Evolutionary conservation across 2,888 invertebrate species (phyloP).

Genomic region (Scaptomyza caliginosa): DNA sequence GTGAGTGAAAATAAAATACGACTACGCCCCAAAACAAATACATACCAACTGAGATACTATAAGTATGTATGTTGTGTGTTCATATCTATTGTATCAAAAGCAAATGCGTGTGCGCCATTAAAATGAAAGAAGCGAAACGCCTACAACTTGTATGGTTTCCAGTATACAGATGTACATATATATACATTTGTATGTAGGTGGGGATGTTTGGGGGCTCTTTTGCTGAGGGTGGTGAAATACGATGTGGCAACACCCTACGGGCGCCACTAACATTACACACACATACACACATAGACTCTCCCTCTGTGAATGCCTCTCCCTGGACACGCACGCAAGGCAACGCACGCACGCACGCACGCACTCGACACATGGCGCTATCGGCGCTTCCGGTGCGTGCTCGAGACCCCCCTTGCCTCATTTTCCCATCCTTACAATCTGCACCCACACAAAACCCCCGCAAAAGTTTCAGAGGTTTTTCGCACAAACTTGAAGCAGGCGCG

Average conservation of each 20-base stretch:
- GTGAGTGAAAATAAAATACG: constrained; percentile 62
- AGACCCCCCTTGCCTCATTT: constrained; percentile 14
- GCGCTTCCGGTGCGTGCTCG: constrained; percentile 78
- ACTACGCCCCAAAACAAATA: constrained; percentile 28
- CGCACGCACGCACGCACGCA: constrained; percentile 67
- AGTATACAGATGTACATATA: neutral
- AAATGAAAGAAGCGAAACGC: constrained; percentile 77
- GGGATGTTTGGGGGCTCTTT: constrained; percentile 17
- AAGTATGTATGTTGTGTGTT: constrained; percentile 24
- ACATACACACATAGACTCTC: constrained; percentile 26
- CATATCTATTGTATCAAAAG: constrained; percentile 72
- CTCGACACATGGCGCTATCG: constrained; percentile 80
- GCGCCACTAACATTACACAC: constrained; percentile 53
- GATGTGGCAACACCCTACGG: constrained; percentile 80
- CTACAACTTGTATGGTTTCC: constrained; percentile 56
- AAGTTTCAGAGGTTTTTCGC: constrained; percentile 21
- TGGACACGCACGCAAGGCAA: constrained; percentile 55
- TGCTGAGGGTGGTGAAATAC: constrained; percentile 71
- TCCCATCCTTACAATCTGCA: no score
- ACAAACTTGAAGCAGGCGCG: constrained; percentile 48
- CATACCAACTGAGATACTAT: constrained; percentile 12
- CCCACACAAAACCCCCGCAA: neutral
- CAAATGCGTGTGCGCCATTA: constrained; percentile 78
- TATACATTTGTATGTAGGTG: neutral
- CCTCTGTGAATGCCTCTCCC: constrained; percentile 39